Evolutionary conservation across 2,888 invertebrate genomes (phyloP).

Genomic region (Steinernema hermaphroditum): DNA sequence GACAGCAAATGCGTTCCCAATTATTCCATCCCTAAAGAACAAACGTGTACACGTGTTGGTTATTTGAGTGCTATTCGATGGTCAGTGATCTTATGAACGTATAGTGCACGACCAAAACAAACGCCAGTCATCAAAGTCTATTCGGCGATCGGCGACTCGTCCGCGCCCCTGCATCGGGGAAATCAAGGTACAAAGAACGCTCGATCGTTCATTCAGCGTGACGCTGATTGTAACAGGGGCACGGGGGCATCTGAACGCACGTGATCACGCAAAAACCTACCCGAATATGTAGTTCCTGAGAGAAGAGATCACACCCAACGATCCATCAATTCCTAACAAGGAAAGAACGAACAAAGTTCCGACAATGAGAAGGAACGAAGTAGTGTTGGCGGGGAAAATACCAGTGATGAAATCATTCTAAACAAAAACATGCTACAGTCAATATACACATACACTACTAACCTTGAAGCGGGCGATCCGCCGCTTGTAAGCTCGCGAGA

Average conservation of each 20-base stretch:
- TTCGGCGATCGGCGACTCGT: not conserved
- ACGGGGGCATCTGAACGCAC: not conserved
- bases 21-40: constrained; percentile 56
- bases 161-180: not conserved
- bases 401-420: constrained; percentile 94
- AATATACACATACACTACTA: constrained; percentile 42
- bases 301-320: constrained; percentile 81
- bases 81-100: not conserved
- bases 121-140: constrained; percentile 14
- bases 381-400: constrained; percentile 90
- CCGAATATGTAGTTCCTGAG: constrained; percentile 76
- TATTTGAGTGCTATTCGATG: not conserved
- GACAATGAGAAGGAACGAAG: constrained; percentile 83
- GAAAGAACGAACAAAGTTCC: constrained; percentile 76
- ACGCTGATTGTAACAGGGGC: not conserved
- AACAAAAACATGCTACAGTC: constrained; percentile 54
- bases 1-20: constrained; percentile 67
- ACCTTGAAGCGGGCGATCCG: constrained; percentile 87
- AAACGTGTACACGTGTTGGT: not conserved
- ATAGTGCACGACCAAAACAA: constrained; percentile 12
- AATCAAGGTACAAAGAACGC: constrained; percentile 27
- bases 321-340: constrained; percentile 70
- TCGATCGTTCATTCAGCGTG: not conserved
- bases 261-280: constrained; percentile 71
- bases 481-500: constrained; percentile 92